Base-by-base conservation (phyloP, 2,888 invertebrate genomes). In the Busseola fusca region DNA sequence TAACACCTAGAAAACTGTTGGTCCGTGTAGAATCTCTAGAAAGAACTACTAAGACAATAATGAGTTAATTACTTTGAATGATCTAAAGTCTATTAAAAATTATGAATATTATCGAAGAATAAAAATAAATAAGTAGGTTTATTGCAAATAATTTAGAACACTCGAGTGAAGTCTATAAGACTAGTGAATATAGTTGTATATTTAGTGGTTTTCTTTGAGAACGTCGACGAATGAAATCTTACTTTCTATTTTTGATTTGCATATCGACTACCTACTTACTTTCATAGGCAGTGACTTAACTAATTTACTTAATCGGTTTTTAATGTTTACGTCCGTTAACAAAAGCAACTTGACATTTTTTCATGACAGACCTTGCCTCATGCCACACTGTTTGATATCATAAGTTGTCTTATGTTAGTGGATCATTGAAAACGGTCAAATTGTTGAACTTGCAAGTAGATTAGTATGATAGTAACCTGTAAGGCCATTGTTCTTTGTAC, bases 171-270 rank as follows among this genome's bases (percentile, higher is more conserved):
- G 64, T 67, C 60, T 48, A 37, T 48, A 16, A 77, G 64, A 69
- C 59, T 68, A 64, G 69, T 77, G 66, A 68, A 74, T 42, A 67
- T 60, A 69, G 60, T 59, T 72, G 54, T 72, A 65, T 76, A 66
- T 76, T 64, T 60, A 76, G 56, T 77, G 52, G 59, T 71, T 67
- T 67, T 64, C 58, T 72, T 76, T 57, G 52, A 56, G 45, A 64
- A 66, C 34, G 40, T 54, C 67, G 59, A 66, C 50, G 56, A 63
- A 76, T 69, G 59, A 64, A 81, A 69, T 68, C 59, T 69, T 48
- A 81, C 84, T 84, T 83, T 84, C 84, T 84, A 73, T 78, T 81
- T 82, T 73, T 70, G 63, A 84, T 84, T 84, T 82, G 81, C 84
- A 84, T 84, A 84, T 76, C 72, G 62, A 75, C 64, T 42, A 70